Evolutionary conservation across 1,140 invertebrate species (phyloP), one percentile per base, ranked within the genome.

Genomic region (Planococcus citri): DNA sequence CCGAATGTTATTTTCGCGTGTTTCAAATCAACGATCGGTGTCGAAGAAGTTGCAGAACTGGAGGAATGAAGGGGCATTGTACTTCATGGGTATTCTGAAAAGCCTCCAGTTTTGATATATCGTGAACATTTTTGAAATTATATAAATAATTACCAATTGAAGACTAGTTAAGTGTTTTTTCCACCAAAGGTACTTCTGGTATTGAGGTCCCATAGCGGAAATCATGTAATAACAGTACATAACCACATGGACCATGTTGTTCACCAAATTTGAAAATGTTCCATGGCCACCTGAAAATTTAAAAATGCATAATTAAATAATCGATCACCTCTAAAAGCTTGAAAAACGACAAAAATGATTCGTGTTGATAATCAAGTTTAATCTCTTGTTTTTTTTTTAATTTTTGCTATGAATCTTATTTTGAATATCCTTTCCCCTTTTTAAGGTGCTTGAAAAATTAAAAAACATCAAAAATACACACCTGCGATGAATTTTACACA

Each of bases 211-310:
- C 86, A 95, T 87, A 2, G 93, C 92, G 0, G 94, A 85, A 74
- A 95, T 82, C 85, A 94, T 88, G 78, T 96, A 96, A 78, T 96
- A 96, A 68, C 84, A 83, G 78, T 96, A 96, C 92, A 95, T 95
- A 72, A 94, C 84, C n/a, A 95, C 85, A 76, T 97, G 95, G 4
- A 97, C 93, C 38, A 94, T 84, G 76, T 94, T 94, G 82, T 97
- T 98, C 74, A 97, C 85, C 72, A 92, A 83, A 79, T 92, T 91
- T 58, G 89, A 94, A 79, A 95, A 91, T 4, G 92, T 94, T 71
- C 91, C 91, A 75, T 95, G 92, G 70, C 92, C 92, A 77, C 92
- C 89, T 90, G 75, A 21, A 80, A 78, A 68, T 6, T 72, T 69
- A 70, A 68, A n/a, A n/a, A n/a, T n/a, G 29, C 29, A 33, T 3